These are phyloP conservation scores for Amitus sp. DNA, from an alignment of 2,888 invertebrate genomes.

Conservation along the genomic window DNA sequence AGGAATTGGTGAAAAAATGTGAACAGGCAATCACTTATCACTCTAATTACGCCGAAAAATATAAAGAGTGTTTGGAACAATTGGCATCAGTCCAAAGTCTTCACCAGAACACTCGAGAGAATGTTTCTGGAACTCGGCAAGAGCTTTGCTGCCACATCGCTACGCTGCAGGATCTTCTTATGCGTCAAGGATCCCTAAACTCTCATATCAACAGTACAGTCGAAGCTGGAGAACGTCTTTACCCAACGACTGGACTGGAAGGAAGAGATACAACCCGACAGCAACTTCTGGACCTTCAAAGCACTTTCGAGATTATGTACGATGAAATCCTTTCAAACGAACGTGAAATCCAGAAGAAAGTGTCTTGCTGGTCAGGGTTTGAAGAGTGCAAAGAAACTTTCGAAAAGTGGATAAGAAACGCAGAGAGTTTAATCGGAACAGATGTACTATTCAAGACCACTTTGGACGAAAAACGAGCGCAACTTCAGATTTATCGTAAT, in stretches of 20 bases:
- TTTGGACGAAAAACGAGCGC: conserved; percentile 90
- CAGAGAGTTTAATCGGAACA: conserved; percentile 79
- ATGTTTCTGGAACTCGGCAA: conserved; percentile 70
- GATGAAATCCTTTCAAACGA: conserved; percentile 83
- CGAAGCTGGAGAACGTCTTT: conserved; percentile 89
- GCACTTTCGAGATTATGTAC: conserved; percentile 82
- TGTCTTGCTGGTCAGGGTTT: conserved; percentile 89
- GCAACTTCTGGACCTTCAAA: conserved; percentile 85
- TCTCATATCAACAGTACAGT: conserved; percentile 83
- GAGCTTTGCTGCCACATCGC: conserved; percentile 77
- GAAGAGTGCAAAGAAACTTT: conserved; percentile 86
- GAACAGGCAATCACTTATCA: conserved; percentile 89
- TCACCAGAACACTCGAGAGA: conserved; percentile 75
- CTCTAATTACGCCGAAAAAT: conserved; percentile 81
- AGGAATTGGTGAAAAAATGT: conserved; percentile 90
- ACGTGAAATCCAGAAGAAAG: conserved; percentile 83
- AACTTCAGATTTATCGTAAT: conserved; percentile 84
- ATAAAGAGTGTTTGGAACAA: conserved; percentile 86
- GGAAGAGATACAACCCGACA: conserved; percentile 86
- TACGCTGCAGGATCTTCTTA: conserved; percentile 77
- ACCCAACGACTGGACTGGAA: conserved; percentile 85
- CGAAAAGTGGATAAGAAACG: conserved; percentile 80
- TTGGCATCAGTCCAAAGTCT: conserved; percentile 79
- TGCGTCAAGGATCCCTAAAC: conserved; percentile 80
- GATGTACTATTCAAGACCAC: conserved; percentile 86